Evolutionary conservation across 2,888 invertebrate genomes (phyloP).

Genomic region (Pseudococcus jackbeardsleyi): DNA sequence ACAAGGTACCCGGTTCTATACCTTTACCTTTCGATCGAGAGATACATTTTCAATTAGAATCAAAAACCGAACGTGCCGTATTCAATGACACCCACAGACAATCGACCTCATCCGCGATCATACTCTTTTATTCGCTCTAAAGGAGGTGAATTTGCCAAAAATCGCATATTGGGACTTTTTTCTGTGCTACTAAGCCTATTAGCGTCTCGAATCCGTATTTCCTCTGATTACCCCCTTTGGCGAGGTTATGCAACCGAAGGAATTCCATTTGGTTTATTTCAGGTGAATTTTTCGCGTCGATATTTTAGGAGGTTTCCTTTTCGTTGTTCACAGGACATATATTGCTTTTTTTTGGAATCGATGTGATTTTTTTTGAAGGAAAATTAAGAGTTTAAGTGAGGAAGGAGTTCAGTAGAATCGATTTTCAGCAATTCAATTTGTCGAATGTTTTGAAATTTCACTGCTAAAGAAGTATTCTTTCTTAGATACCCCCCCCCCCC

Average conservation of each 20-base stretch:
- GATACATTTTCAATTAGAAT: constrained; percentile 20
- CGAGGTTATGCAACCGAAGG: neutral
- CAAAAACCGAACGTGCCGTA: neutral
- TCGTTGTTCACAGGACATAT: too few species aligned
- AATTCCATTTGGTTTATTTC: too few species aligned
- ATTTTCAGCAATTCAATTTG: too few species aligned
- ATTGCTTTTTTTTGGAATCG: too few species aligned
- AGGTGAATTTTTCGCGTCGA: too few species aligned
- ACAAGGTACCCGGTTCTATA: neutral
- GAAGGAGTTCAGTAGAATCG: too few species aligned
- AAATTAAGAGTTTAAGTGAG: too few species aligned
- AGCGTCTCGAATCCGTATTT: neutral
- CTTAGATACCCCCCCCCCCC: too few species aligned
- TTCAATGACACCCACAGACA: neutral
- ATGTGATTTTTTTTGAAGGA: too few species aligned
- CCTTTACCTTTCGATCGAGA: neutral
- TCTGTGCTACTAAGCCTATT: neutral
- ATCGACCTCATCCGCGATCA: neutral
- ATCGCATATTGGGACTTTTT: neutral
- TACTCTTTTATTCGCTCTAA: neutral
- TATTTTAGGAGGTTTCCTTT: too few species aligned
- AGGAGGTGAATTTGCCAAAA: neutral
- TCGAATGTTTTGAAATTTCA: too few species aligned
- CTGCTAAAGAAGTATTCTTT: too few species aligned
- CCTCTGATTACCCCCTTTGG: neutral